Percentiles rank a stretch among this genome's conserved stretches.
phyloP scores from a whole-genome alignment of 2,888 invertebrate genomes.

The Suillia variegata region DNA sequence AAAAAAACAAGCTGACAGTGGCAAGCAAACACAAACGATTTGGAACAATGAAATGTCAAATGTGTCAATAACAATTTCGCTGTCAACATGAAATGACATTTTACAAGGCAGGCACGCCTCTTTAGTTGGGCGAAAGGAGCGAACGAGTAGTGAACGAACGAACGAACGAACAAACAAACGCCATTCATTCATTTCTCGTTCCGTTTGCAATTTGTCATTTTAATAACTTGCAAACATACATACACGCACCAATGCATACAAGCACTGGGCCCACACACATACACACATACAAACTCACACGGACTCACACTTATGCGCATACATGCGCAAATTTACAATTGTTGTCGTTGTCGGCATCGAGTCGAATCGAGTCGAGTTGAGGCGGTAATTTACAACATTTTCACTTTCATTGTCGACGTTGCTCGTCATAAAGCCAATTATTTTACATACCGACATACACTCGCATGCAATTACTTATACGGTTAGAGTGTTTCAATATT shows the following conservation, averaged over 20 bases:
- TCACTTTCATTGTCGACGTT: neutral
- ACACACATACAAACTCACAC: too few species aligned
- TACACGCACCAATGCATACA: neutral
- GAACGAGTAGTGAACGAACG: too few species aligned
- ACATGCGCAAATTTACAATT: neutral
- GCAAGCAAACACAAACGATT: too few species aligned
- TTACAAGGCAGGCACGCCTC: slow-evolving; percentile 13
- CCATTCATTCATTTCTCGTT: slow-evolving; percentile 23
- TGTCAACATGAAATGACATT: slow-evolving; percentile 36
- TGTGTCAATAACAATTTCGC: slow-evolving; percentile 45
- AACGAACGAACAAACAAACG: too few species aligned
- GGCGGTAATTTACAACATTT: too few species aligned
- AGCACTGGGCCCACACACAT: neutral
- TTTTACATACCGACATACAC: neutral
- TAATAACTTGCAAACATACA: slow-evolving; percentile 21
- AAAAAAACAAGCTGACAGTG: too few species aligned
- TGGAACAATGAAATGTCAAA: slow-evolving; percentile 43
- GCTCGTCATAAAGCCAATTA: neutral
- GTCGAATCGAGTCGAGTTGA: too few species aligned
- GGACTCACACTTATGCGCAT: neutral
- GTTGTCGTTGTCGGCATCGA: too few species aligned
- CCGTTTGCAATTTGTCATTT: slow-evolving; percentile 31
- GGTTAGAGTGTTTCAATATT: too few species aligned
- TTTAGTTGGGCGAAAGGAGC: too few species aligned
- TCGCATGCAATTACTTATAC: neutral